Base-by-base conservation (phyloP, 2,113 vertebrate species). In the Oceanodroma tethys region DNA sequence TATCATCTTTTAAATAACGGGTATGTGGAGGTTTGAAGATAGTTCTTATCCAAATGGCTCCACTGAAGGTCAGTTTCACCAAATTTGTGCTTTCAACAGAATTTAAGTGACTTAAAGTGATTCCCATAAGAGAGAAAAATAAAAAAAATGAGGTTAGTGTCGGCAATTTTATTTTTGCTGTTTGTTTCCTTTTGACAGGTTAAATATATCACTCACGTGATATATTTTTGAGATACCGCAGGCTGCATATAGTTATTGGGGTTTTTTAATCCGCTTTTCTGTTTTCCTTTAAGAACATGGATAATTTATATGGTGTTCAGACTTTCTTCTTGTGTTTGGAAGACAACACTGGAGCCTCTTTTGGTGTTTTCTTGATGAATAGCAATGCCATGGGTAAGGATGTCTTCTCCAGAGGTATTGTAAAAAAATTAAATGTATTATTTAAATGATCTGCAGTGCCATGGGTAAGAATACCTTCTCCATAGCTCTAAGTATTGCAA, bases 321-420 rank as follows among this genome's bases (percentile, higher is more conserved):
- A 98, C 99, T 3, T 99, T 99, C 96, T 99, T 99, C 96, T 96
- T 99, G 74, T 99, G 99, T 89, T 97, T 99, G 96, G 99, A 99
- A 96, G 99, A 99, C 73, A 86, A 94, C 11, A 98, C 94, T 20
- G 99, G 99, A 43, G 96, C 97, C 52, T 99, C 99, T 50, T 98
- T 99, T 30, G 99, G 99, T 10, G 99, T 99, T 72, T 99, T 99
- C 95, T 97, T 99, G 81, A 98, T 99, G 98, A 99, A 99, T 98
- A 99, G 99, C 98, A 99, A 99, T 84, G 99, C 99, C 40, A 99
- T 99, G 99, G 99, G 99, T 99, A 98, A 98, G 93, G 25, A 25
- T 7, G 25, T 25, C 43, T 42, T 58, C 66, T 60, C 43, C 63
- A 6, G 32, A 45, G 55, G 30, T 42, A 29, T 6, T 36, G 30